Base-by-base conservation (phyloP, 2,888 invertebrate species). In the Aradus depressus region DNA sequence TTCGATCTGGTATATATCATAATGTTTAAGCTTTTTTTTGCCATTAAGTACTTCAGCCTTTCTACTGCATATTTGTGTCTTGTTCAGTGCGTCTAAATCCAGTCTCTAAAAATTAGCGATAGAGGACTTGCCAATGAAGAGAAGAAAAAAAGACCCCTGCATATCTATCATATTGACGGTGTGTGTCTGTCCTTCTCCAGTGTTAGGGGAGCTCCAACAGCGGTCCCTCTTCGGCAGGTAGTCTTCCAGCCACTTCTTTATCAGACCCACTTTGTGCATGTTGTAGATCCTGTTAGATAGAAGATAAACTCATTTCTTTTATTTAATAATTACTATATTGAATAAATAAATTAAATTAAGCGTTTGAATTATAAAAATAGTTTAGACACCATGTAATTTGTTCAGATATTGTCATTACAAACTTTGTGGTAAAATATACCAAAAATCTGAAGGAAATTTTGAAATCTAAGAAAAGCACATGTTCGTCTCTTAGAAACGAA, bases 141-240 rank as follows among this genome's bases (percentile, higher is more conserved):
- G 70, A 0, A 92, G 81, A 61, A 89, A 82, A 69, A 91, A 91
- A 22, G 88, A 90, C 10, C 91, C 92, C 67, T 91, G 89, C 90
- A 91, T 92, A 62, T 92, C 91, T 45, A 81, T 77, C 60, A 91
- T 73, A 65, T 88, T 87, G 35, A 92, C 91, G 31, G 86, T 88
- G 62, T 90, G 86, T 64, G 87, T 89, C 55, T 80, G 80, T n/a
- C 81, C 84, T 67, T 81, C 81, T 0, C 79, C 71, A 12, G 71
- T 66, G 1, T 75, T 72, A 43, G 72, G 50, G 1, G 58, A 75
- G 65, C 76, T 81, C 76, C 75, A 86, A 64, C 91, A 92, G 56
- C 81, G 79, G 67, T 90, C 85, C 58, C 78, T 80, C 61, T 77
- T 75, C 0, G 89, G 88, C 62, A 86, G 69, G 67, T 84, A 84